These are phyloP conservation scores for Carcharodon carcharias DNA, from an alignment of 2,797 vertebrate genomes.

Conservation along the genomic window DNA sequence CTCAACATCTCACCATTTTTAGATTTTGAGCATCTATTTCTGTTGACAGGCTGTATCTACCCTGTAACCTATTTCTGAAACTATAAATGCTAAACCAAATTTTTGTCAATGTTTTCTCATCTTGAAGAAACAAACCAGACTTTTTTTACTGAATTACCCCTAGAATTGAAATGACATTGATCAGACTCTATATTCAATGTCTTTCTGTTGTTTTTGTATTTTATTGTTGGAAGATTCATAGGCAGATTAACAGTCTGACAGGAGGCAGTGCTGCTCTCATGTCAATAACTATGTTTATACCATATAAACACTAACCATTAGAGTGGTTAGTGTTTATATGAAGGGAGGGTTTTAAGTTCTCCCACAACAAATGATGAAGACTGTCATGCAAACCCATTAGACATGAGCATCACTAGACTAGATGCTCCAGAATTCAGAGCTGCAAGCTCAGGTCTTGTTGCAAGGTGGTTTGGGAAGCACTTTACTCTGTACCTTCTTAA, in stretches of 20 bases:
- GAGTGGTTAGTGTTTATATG: neutral
- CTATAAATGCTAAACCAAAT: neutral
- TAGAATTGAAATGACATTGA: neutral
- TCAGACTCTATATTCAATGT: neutral
- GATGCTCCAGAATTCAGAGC: neutral
- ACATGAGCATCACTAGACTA: neutral
- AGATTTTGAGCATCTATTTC: neutral
- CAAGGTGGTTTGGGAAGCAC: neutral
- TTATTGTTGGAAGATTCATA: neutral
- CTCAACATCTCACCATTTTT: neutral
- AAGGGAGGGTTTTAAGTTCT: neutral
- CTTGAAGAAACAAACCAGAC: neutral
- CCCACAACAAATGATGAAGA: neutral
- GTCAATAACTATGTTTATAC: no score
- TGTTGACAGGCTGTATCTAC: neutral
- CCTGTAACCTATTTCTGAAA: neutral
- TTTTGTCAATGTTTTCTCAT: neutral
- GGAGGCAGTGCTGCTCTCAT: neutral
- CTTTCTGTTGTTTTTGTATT: neutral
- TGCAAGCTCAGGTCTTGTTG: neutral
- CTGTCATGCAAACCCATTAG: neutral
- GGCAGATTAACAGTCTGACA: neutral
- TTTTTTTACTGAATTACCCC: neutral
- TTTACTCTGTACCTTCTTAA: neutral
- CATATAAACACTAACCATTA: neutral